A percentile compares a stretch with the other conserved stretches of the same genome.
Evolutionary conservation across 2,113 vertebrate genomes (phyloP).

Genomic region (Lipophrys pholis): DNA sequence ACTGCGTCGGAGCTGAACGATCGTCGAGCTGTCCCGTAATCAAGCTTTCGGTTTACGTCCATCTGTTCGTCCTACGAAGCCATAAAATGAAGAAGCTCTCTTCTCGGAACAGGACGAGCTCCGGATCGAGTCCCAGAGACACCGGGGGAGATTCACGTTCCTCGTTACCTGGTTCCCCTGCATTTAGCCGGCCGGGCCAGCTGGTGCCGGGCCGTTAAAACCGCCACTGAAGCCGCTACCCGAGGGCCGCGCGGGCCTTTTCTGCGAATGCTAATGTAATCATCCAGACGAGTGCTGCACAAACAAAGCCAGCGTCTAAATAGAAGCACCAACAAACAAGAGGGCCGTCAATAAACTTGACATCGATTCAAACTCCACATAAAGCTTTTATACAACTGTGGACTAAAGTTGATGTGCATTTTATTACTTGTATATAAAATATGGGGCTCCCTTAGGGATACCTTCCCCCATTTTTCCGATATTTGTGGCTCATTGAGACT

Average conservation of each 20-base stretch:
- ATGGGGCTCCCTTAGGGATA: too few species aligned
- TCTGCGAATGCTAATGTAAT: constrained; percentile 19
- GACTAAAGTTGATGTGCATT: too few species aligned
- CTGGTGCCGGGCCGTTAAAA: constrained; percentile 19
- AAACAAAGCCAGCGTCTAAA: too few species aligned
- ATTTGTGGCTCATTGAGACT: too few species aligned
- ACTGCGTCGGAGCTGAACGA: not conserved
- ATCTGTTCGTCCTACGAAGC: not conserved
- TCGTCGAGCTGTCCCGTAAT: constrained; percentile 2
- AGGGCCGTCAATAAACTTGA: too few species aligned
- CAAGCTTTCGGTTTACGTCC: constrained; percentile 21
- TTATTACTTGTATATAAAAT: too few species aligned
- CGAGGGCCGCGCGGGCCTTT: not conserved
- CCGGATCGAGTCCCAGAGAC: not conserved
- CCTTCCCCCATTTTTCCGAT: too few species aligned
- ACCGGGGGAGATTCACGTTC: constrained; percentile 18
- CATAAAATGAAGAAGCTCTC: not conserved
- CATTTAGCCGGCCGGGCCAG: not conserved
- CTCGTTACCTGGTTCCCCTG: constrained; percentile 6
- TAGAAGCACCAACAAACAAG: too few species aligned
- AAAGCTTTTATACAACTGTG: too few species aligned
- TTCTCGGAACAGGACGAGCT: constrained; percentile 16
- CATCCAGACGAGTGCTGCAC: not conserved
- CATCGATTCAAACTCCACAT: too few species aligned
- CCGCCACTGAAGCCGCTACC: not conserved